Evolutionary conservation across 2,113 vertebrate genomes (phyloP), one percentile per base, ranked within the genome.

Genomic region (Trinectes maculatus): DNA sequence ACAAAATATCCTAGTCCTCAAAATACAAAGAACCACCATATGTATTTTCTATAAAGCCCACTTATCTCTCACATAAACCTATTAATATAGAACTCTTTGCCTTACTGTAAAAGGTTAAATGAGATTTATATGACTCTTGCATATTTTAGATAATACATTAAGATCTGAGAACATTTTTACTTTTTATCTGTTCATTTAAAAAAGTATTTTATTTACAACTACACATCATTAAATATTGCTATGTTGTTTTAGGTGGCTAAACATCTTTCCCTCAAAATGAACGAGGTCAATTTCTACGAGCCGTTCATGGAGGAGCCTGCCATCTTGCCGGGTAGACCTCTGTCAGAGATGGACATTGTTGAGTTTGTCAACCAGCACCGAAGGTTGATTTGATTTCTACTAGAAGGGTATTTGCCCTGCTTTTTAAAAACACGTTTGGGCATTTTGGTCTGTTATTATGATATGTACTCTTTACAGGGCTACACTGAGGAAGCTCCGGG

Each of bases 261-360:
- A 93, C 96, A 97, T 61, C 89, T 99, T 18, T 96, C 95, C 33
- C 91, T 99, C 56, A 99, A 98, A 89, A 94, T 98, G 90, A 99
- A 99, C 0, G 95, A 98, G 71, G 95, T 99, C n/a, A 95, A 98
- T 77, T 99, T 99, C 85, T 99, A 98, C 0, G 98, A 99, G 84
- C 95, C 98, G 0, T 99, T 99, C 77, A 99, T 98, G 97, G 95
- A 98, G 3, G 95, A 99, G 12, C 95, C 97, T 1, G 87, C 92
- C 44, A 90, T 94, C 53, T 91, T 99, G 64, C 97, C 98, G 0
- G 93, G 95, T 29, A 96, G 96, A 53, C 96, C 96, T 24, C 91
- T 97, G 67, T 90, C 95, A 0, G 96, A 98, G 83, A 94, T 94
- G 69, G 96, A 99, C 68, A 91, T 99, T 0, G 95, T 98, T n/a